phyloP scores from a whole-genome alignment of 1,140 invertebrate genomes.

The Aphidius gifuensis region DNA sequence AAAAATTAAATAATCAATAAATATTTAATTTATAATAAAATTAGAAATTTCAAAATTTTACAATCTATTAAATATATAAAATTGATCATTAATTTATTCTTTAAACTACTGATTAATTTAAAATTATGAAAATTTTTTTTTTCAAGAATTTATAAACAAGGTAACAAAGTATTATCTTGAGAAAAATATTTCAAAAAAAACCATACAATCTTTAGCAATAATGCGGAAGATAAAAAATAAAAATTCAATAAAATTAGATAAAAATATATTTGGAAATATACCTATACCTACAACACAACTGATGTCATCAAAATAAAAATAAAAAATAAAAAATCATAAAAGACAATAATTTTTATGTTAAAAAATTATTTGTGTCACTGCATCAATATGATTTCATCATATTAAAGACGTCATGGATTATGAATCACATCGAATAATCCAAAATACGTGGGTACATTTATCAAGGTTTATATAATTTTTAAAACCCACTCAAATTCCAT shows the following conservation, averaged over 20 bases:
- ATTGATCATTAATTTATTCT: too few species aligned
- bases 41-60: too few species aligned
- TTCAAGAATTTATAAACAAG: too few species aligned
- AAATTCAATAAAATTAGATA: background rate
- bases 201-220: background rate
- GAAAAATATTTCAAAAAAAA: too few species aligned
- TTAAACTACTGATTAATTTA: too few species aligned
- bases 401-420: slow-evolving; percentile 28
- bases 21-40: too few species aligned
- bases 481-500: slow-evolving; percentile 26
- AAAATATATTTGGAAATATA: background rate
- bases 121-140: too few species aligned
- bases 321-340: background rate
- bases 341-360: too few species aligned
- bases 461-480: slow-evolving; percentile 14
- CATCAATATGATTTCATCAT: slow-evolving; percentile 25
- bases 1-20: too few species aligned
- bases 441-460: slow-evolving; percentile 28
- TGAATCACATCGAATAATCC: slow-evolving; percentile 26
- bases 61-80: too few species aligned
- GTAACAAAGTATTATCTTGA: too few species aligned
- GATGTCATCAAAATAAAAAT: background rate
- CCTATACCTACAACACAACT: background rate
- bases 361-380: too few species aligned
- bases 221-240: slow-evolving; percentile 12